Conservation (phyloP, 1,140 invertebrate species). For the Mizuhopecten yessoensis region DNA sequence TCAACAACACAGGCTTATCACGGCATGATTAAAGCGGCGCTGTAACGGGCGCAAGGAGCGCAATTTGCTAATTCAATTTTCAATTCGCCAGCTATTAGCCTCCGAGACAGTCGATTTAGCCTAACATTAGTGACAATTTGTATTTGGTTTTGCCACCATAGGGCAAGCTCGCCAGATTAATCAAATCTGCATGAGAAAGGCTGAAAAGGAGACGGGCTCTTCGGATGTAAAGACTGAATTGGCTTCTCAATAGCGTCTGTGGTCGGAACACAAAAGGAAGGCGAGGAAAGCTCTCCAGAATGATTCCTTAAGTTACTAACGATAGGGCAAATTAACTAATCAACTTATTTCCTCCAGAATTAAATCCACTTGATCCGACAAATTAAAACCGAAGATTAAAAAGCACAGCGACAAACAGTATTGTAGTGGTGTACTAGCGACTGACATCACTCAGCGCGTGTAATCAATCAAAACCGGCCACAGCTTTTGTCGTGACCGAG, state of each 20-base stretch:
- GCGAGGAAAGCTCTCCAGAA: slow-evolving; percentile 55
- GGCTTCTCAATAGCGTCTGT: slow-evolving; percentile 55
- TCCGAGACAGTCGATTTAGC: slow-evolving; percentile 65
- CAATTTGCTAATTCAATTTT: slow-evolving; percentile 79
- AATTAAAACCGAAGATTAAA: slow-evolving; percentile 61
- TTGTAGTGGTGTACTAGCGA: neutral
- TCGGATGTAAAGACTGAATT: slow-evolving; percentile 65
- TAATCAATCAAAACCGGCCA: neutral
- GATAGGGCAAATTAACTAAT: slow-evolving; percentile 65
- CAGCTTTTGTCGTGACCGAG: neutral
- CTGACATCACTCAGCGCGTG: slow-evolving; percentile 20
- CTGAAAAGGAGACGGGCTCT: slow-evolving; percentile 41
- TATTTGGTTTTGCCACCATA: slow-evolving; percentile 65
- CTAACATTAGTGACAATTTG: slow-evolving; percentile 65
- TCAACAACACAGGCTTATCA: slow-evolving; percentile 73
- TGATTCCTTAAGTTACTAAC: slow-evolving; percentile 61
- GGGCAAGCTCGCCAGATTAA: slow-evolving; percentile 66
- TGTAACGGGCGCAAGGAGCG: slow-evolving; percentile 72
- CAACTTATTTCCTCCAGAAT: slow-evolving; percentile 59
- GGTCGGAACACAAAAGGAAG: slow-evolving; percentile 59
- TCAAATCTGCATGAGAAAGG: slow-evolving; percentile 71
- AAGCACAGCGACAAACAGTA: slow-evolving; percentile 52
- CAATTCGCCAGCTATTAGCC: slow-evolving; percentile 74
- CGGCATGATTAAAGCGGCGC: slow-evolving; percentile 71
- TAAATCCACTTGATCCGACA: slow-evolving; percentile 54